These are phyloP conservation scores for Physella acuta DNA, from an alignment of 1,140 invertebrate genomes.

Conservation along the genomic window DNA sequence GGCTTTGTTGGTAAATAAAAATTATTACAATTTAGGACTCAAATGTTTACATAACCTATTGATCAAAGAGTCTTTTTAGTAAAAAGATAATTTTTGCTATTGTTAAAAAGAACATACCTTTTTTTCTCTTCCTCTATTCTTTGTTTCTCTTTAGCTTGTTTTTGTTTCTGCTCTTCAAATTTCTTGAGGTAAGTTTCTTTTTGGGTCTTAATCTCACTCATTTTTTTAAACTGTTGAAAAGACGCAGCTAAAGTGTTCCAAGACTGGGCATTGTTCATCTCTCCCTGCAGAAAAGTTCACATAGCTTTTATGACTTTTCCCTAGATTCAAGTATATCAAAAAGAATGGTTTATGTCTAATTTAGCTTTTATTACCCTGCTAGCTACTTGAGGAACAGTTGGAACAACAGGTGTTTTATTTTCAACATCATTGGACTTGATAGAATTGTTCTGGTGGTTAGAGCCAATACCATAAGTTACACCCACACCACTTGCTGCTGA, in stretches of 20 bases:
- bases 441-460: slow-evolving; percentile 23
- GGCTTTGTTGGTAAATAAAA: too few species aligned
- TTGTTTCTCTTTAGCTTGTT: slow-evolving; percentile 17
- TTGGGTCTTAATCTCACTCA: slow-evolving; percentile 20
- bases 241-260: slow-evolving; percentile 81
- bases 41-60: slow-evolving; percentile 1
- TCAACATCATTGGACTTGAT: slow-evolving; percentile 15
- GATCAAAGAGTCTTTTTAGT: background rate
- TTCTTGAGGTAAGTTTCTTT: slow-evolving; percentile 19
- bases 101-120: slow-evolving; percentile 13
- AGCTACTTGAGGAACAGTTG: slow-evolving; percentile 7
- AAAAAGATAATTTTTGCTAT: background rate
- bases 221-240: slow-evolving; percentile 27
- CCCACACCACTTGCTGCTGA: slow-evolving; percentile 49
- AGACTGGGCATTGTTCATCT: slow-evolving; percentile 80
- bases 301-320: too few species aligned
- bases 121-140: slow-evolving; percentile 24
- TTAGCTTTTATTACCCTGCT: slow-evolving; percentile 18
- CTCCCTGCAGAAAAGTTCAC: slow-evolving; percentile 35
- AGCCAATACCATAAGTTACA: slow-evolving; percentile 40
- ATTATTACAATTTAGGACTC: background rate
- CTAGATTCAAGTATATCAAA: too few species aligned
- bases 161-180: slow-evolving; percentile 22
- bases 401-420: slow-evolving; percentile 20
- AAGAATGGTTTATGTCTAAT: too few species aligned